These are phyloP conservation scores for Craterocephalus amniculus DNA, from an alignment of 2,797 vertebrate species.

Conservation along the genomic window DNA sequence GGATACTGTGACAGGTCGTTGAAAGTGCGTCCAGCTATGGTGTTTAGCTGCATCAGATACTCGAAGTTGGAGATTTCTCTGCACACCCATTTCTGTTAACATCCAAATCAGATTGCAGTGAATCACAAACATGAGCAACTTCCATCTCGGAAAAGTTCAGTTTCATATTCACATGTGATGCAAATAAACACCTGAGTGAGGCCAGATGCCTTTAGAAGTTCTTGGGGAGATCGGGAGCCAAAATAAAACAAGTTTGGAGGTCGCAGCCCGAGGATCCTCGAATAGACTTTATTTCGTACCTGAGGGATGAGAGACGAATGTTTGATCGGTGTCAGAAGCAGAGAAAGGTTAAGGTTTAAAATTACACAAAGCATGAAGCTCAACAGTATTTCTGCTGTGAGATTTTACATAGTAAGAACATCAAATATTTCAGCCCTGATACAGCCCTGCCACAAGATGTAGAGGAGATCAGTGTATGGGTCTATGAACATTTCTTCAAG, in stretches of 20 bases:
- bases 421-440: neutral
- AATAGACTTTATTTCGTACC: constrained; percentile 95
- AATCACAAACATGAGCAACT: constrained; percentile 4
- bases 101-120: neutral
- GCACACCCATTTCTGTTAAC: constrained; percentile 92
- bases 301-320: constrained; percentile 49
- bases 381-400: neutral
- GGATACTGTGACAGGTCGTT: constrained; percentile 98
- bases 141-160: neutral
- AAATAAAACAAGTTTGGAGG: constrained; percentile 91
- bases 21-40: constrained; percentile 95
- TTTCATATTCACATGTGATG: neutral
- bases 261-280: constrained; percentile 89
- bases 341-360: neutral
- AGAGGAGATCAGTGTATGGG: too few relatives aligned
- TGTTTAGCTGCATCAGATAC: constrained; percentile 98
- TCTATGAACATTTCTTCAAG: neutral
- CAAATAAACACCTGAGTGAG: constrained; percentile 89
- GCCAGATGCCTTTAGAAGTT: constrained; percentile 93
- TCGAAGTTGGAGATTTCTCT: constrained; percentile 98
- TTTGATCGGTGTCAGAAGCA: neutral
- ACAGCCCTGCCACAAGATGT: too few relatives aligned
- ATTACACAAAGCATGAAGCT: neutral
- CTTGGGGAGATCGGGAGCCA: constrained; percentile 93
- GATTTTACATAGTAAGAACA: neutral